Evolutionary conservation across 2,888 invertebrate genomes (phyloP).

Genomic region (Clanis bilineata): DNA sequence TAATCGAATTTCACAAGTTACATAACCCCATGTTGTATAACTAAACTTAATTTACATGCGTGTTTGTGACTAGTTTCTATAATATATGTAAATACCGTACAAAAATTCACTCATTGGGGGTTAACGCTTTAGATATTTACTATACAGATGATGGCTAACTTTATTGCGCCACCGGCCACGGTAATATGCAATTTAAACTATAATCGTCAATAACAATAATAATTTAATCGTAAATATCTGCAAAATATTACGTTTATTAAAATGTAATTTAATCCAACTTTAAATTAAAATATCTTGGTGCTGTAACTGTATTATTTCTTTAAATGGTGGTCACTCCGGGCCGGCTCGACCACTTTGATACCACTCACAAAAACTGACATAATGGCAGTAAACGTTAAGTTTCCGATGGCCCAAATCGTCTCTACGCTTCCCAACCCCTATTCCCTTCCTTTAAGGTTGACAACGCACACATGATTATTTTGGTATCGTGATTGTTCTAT

Average conservation of each 20-base stretch:
- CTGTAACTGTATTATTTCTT: no score
- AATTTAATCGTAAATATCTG: background rate
- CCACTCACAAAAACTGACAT: no score
- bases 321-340: no score
- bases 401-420: no score
- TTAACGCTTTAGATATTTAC: background rate
- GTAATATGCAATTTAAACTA: background rate
- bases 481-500: no score
- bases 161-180: background rate
- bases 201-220: background rate
- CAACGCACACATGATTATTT: no score
- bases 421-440: no score
- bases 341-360: no score
- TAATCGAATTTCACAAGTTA: conserved; percentile 18
- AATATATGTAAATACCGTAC: conserved; percentile 17
- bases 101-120: conserved; percentile 10
- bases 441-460: no score
- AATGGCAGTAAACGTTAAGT: no score
- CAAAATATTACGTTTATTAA: background rate
- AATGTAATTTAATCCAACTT: no score
- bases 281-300: no score
- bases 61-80: background rate
- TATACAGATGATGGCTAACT: conserved; percentile 4
- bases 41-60: conserved; percentile 16
- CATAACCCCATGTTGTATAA: conserved; percentile 15